Conservation (phyloP, 2,888 invertebrate species). For the Hermaeophaga mercurialis region DNA sequence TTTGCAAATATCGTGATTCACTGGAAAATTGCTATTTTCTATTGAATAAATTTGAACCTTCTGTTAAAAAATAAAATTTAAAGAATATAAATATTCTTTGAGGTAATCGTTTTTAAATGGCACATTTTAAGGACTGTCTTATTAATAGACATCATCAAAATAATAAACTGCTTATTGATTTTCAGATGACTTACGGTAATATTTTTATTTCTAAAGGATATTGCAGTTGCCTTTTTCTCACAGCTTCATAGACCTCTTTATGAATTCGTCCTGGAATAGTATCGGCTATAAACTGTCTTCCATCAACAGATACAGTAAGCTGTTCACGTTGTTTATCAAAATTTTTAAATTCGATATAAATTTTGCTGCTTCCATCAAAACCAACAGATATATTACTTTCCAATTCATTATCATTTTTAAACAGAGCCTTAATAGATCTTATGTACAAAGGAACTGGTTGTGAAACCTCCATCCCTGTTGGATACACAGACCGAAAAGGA, state of each 20-base stretch:
- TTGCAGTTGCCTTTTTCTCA: constrained; percentile 69
- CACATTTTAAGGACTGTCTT: too few species aligned
- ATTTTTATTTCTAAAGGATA: constrained; percentile 62
- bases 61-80: too few species aligned
- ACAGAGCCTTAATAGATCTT: constrained; percentile 64
- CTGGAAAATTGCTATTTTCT: too few species aligned
- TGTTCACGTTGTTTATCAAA: constrained; percentile 43
- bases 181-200: constrained; percentile 67
- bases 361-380: constrained; percentile 63
- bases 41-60: too few species aligned
- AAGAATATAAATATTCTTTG: too few species aligned
- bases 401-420: constrained; percentile 55
- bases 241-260: constrained; percentile 73
- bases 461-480: constrained; percentile 62
- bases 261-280: constrained; percentile 67
- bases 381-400: constrained; percentile 61
- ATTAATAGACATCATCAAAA: too few species aligned
- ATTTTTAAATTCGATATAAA: constrained; percentile 70
- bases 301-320: constrained; percentile 44
- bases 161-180: too few species aligned
- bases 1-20: too few species aligned
- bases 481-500: constrained; percentile 78
- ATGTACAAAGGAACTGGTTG: constrained; percentile 76
- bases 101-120: too few species aligned
- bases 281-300: constrained; percentile 55